These are phyloP conservation scores for Troglohyphantes excavatus DNA, from an alignment of 2,888 invertebrate genomes.

Conservation along the genomic window DNA sequence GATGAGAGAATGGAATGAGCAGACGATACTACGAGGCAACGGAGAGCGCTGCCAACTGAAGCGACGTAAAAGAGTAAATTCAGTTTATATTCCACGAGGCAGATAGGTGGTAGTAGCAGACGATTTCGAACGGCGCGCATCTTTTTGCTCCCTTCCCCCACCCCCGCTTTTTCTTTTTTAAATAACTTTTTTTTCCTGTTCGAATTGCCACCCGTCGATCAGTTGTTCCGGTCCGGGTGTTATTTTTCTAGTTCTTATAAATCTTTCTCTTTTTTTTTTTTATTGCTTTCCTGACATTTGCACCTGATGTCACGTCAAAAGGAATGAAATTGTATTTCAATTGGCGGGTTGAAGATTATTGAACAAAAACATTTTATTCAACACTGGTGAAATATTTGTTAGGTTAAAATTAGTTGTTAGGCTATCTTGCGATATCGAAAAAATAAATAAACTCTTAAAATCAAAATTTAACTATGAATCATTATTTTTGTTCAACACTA, in stretches of 20 bases:
- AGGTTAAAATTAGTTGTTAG: not conserved
- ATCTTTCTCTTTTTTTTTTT: not conserved
- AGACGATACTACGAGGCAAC: constrained; percentile 43
- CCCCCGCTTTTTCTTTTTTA: not conserved
- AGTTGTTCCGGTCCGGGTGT: constrained; percentile 23
- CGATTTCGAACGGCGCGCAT: constrained; percentile 66
- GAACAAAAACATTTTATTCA: not conserved
- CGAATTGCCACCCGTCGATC: constrained; percentile 2
- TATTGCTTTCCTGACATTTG: constrained; percentile 14
- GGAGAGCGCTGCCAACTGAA: constrained; percentile 62
- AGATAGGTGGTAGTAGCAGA: constrained; percentile 21
- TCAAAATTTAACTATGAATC: no score
- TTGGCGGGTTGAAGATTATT: not conserved
- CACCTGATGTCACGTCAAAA: constrained; percentile 32
- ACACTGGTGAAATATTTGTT: not conserved
- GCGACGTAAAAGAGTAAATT: constrained; percentile 50
- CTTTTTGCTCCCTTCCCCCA: not conserved
- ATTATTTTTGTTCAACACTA: no score
- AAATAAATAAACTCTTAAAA: no score
- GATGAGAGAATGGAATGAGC: constrained; percentile 21
- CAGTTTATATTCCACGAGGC: constrained; percentile 57
- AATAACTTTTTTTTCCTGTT: constrained; percentile 20
- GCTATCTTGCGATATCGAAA: no score
- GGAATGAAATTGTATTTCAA: constrained; percentile 1
- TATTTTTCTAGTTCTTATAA: constrained; percentile 10